Percentiles rank a stretch among this genome's conserved stretches.
Conservation (phyloP, 2,113 vertebrate genomes). For the Acrocephalus arundinaceus region DNA sequence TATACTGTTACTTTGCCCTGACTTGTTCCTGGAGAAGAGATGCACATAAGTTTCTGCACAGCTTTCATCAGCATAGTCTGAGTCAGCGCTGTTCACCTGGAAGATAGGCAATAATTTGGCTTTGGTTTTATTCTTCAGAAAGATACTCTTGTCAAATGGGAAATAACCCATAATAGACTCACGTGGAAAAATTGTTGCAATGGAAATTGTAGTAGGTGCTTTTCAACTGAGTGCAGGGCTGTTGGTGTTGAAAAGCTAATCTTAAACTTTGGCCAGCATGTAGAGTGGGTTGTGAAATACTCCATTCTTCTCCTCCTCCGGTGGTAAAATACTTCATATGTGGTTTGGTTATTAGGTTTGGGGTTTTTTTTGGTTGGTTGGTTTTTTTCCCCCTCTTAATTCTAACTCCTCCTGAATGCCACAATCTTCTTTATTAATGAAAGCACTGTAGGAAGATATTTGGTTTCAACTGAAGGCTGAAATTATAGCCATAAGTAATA, state of each 20-base stretch:
- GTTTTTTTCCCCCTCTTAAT: fast-evolving
- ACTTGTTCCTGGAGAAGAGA: conserved; percentile 12
- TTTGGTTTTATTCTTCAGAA: conserved; percentile 2
- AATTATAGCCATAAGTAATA: background rate
- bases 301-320: background rate
- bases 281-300: background rate
- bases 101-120: background rate
- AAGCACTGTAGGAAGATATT: background rate
- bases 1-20: background rate
- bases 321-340: background rate
- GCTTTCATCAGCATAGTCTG: background rate
- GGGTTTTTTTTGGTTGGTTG: background rate
- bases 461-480: background rate
- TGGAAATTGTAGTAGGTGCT: background rate
- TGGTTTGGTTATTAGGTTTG: background rate
- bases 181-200: background rate
- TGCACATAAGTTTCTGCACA: background rate
- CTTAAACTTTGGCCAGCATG: background rate
- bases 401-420: background rate
- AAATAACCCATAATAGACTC: background rate
- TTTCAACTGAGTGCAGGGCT: background rate
- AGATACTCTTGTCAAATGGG: background rate
- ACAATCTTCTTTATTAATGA: background rate
- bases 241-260: background rate
- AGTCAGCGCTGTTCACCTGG: conserved; percentile 10